phyloP scores from a whole-genome alignment of 2,113 vertebrate species.

The Butorides virescens region DNA sequence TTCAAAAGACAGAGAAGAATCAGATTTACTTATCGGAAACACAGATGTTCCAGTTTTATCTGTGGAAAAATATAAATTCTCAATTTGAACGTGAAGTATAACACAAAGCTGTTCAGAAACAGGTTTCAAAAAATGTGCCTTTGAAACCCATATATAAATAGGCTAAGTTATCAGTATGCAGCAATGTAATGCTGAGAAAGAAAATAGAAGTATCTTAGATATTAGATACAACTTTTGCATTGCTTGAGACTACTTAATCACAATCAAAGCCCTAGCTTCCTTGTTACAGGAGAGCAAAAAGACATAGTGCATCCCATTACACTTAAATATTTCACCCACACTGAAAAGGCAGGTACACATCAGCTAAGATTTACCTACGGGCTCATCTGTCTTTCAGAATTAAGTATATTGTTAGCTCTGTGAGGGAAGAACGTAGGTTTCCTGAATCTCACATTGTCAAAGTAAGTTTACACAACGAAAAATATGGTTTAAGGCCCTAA shows the following conservation, averaged over 20 bases:
- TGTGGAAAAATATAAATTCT: background rate
- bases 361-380: background rate
- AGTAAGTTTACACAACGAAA: background rate
- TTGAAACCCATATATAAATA: background rate
- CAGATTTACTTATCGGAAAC: background rate
- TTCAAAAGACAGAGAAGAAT: background rate
- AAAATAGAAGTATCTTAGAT: background rate
- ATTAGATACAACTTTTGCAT: background rate
- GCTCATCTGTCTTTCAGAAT: background rate
- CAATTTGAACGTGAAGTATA: background rate
- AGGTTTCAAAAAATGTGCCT: background rate
- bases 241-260: background rate
- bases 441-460: background rate
- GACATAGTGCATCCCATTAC: background rate
- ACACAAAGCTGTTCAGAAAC: background rate
- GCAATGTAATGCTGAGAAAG: background rate
- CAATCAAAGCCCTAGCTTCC: background rate
- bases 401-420: background rate
- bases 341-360: rapidly evolving
- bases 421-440: background rate
- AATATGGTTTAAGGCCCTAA: background rate
- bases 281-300: background rate
- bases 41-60: background rate
- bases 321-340: background rate
- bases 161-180: background rate